These are phyloP conservation scores for Ceyx margarethae DNA, from an alignment of 2,113 vertebrate species.

Conservation along the genomic window DNA sequence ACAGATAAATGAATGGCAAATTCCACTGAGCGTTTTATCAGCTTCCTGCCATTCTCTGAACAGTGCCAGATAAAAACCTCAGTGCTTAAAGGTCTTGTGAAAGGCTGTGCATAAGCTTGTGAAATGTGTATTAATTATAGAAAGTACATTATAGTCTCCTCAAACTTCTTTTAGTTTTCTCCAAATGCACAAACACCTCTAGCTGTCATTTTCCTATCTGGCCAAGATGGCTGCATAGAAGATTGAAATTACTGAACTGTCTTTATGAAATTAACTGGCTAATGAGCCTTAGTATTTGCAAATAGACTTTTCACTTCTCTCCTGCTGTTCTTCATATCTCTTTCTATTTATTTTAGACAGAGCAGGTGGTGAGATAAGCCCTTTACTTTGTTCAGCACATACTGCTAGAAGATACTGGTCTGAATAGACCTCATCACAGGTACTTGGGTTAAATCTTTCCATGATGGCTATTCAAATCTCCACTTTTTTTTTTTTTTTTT, in stretches of 20 bases:
- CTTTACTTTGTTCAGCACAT: neutral
- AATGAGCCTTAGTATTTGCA: conserved; percentile 8
- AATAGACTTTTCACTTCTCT: neutral
- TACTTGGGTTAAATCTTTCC: neutral
- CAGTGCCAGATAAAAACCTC: conserved; percentile 58
- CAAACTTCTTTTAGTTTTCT: conserved; percentile 33
- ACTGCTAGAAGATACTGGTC: neutral
- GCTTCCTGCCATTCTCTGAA: conserved; percentile 59
- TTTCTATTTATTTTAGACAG: neutral
- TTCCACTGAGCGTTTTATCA: conserved; percentile 76
- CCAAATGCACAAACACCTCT: neutral
- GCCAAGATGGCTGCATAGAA: neutral
- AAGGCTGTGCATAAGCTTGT: conserved; percentile 57
- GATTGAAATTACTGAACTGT: neutral
- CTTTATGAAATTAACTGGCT: neutral
- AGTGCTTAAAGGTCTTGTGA: conserved; percentile 63
- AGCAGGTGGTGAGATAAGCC: neutral
- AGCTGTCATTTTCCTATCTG: neutral
- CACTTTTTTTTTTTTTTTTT: neutral
- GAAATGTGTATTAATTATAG: conserved; percentile 68
- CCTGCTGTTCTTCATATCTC: neutral
- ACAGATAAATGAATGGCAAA: conserved; percentile 75
- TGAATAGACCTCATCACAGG: neutral
- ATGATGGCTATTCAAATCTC: neutral
- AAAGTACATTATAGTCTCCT: conserved; percentile 9